A percentile compares a stretch with the other conserved stretches of the same genome.
phyloP scores from a whole-genome alignment of 2,888 invertebrate genomes.

The Stratiomys singularior region DNA sequence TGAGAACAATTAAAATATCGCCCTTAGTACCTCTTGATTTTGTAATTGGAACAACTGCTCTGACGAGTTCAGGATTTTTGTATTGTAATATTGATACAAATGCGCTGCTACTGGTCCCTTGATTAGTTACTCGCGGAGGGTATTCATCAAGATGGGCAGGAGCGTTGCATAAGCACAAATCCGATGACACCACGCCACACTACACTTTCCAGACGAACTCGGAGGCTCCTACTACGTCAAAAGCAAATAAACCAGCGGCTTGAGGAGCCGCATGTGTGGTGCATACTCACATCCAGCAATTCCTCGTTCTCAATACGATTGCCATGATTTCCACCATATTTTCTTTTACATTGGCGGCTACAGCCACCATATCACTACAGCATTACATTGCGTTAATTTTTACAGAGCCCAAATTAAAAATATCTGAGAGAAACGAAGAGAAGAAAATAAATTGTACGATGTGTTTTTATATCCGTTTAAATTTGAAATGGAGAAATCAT shows the following conservation, averaged over 20 bases:
- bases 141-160: background rate
- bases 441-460: constrained; percentile 38
- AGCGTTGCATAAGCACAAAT: background rate
- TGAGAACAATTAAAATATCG: background rate
- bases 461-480: constrained; percentile 41
- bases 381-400: constrained; percentile 44
- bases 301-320: constrained; percentile 12
- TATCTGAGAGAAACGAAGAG: constrained; percentile 18
- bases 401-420: constrained; percentile 41
- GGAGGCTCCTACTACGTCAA: background rate
- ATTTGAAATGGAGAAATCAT: constrained; percentile 45
- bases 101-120: background rate
- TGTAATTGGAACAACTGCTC: background rate
- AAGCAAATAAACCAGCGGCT: background rate
- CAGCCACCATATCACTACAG: constrained; percentile 11
- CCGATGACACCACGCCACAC: background rate
- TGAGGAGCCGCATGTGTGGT: background rate
- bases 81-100: background rate
- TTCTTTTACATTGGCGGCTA: background rate
- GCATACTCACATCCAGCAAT: background rate
- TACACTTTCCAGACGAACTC: background rate
- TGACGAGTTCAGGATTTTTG: background rate
- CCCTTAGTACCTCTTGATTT: background rate
- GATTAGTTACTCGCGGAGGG: constrained; percentile 5
- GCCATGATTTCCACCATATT: constrained; percentile 19